phyloP scores from a whole-genome alignment of 1,140 invertebrate species.

The Thaumatotibia leucotreta region DNA sequence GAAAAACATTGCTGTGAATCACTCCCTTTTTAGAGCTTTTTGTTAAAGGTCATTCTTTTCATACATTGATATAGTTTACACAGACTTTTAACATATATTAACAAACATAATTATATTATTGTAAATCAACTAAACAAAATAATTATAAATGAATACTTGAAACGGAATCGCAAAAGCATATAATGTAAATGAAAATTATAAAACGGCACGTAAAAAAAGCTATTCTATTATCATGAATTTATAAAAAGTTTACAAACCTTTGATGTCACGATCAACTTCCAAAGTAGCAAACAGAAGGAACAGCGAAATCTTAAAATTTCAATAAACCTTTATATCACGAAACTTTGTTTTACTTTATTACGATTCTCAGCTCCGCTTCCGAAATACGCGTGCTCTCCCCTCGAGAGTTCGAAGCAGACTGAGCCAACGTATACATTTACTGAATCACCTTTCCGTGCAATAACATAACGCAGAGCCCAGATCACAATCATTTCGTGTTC shows the following conservation, averaged over 20 bases:
- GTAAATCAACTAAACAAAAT: too few species aligned
- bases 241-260: slow-evolving; percentile 28
- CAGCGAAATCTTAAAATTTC: slow-evolving; percentile 24
- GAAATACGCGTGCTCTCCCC: slow-evolving; percentile 25
- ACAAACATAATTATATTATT: too few species aligned
- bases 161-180: too few species aligned
- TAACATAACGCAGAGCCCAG: not conserved
- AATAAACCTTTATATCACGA: slow-evolving; percentile 38
- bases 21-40: too few species aligned
- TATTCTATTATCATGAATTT: too few species aligned
- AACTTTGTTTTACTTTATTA: slow-evolving; percentile 43
- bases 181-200: too few species aligned
- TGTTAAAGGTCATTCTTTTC: too few species aligned
- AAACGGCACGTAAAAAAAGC: too few species aligned
- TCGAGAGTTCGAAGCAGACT: slow-evolving; percentile 37
- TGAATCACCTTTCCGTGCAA: not conserved
- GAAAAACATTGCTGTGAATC: too few species aligned
- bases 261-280: slow-evolving; percentile 14
- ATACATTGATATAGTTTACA: too few species aligned
- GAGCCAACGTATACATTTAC: slow-evolving; percentile 13
- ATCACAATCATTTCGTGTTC: not conserved
- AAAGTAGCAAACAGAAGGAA: slow-evolving; percentile 23
- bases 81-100: too few species aligned
- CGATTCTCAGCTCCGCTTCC: slow-evolving; percentile 29
- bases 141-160: too few species aligned